Evolutionary conservation across 2,888 invertebrate species (phyloP).

Genomic region (Copidosoma aretas): DNA sequence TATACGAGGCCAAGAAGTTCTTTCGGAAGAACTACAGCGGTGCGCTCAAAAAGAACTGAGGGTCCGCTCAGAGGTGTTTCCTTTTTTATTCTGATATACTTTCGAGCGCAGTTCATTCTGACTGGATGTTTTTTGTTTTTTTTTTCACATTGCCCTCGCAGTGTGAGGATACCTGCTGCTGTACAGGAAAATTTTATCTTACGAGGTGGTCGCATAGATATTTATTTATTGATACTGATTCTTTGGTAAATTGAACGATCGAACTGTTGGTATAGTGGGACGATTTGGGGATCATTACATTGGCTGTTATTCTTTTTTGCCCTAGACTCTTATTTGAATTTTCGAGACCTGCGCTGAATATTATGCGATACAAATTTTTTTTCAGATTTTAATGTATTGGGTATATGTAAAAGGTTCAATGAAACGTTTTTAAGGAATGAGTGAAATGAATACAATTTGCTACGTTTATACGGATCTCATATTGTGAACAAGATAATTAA

Average conservation of each 20-base stretch:
- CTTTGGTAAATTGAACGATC: neutral
- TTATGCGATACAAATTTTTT: no score
- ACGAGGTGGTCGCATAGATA: neutral
- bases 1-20: constrained; percentile 33
- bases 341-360: no score
- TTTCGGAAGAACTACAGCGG: constrained; percentile 31
- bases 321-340: neutral
- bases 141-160: neutral
- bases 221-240: neutral
- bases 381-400: no score
- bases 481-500: no score
- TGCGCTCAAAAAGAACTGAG: constrained; percentile 29
- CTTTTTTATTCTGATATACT: neutral
- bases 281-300: neutral
- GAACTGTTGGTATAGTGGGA: constrained; percentile 13
- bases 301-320: no score
- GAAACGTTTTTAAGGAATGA: no score
- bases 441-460: no score
- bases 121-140: neutral
- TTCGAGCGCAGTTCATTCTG: neutral
- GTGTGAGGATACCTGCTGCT: no score
- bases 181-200: neutral
- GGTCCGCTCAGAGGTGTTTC: neutral
- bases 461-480: no score
- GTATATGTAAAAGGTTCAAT: no score